Evolutionary conservation across 2,888 invertebrate species (phyloP).

Genomic region (Aproaerema taeniolella): DNA sequence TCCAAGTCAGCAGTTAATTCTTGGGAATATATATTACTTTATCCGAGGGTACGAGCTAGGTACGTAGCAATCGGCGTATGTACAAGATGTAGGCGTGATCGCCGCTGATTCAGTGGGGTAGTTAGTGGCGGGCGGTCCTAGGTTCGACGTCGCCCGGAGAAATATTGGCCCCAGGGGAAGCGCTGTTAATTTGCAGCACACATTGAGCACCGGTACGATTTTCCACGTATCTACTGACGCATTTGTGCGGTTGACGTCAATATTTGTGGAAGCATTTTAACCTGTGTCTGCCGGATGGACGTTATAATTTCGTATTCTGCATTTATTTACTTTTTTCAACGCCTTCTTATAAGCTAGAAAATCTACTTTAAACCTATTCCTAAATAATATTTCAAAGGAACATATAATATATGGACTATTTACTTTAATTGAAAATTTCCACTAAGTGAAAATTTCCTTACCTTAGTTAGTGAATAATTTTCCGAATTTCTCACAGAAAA

Average conservation of each 20-base stretch:
- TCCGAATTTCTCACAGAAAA: no score
- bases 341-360: no score
- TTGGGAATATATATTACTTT: slow-evolving; percentile 59
- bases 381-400: no score
- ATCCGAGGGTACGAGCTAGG: slow-evolving; percentile 56
- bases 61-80: slow-evolving; percentile 68
- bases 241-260: slow-evolving; percentile 29
- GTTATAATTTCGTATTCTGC: slow-evolving; percentile 19
- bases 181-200: slow-evolving; percentile 71
- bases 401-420: no score
- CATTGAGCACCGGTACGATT: slow-evolving; percentile 61
- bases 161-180: slow-evolving; percentile 71
- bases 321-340: no score
- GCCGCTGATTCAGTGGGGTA: slow-evolving; percentile 75
- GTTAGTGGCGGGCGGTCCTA: slow-evolving; percentile 71
- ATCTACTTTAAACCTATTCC: no score
- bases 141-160: slow-evolving; percentile 69
- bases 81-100: slow-evolving; percentile 76
- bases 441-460: no score
- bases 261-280: slow-evolving; percentile 38
- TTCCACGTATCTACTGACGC: slow-evolving; percentile 51
- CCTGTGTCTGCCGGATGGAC: no score
- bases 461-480: no score
- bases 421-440: no score
- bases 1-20: slow-evolving; percentile 57